phyloP scores from a whole-genome alignment of 2,888 invertebrate genomes.

The Aspidiotus rigidus region DNA sequence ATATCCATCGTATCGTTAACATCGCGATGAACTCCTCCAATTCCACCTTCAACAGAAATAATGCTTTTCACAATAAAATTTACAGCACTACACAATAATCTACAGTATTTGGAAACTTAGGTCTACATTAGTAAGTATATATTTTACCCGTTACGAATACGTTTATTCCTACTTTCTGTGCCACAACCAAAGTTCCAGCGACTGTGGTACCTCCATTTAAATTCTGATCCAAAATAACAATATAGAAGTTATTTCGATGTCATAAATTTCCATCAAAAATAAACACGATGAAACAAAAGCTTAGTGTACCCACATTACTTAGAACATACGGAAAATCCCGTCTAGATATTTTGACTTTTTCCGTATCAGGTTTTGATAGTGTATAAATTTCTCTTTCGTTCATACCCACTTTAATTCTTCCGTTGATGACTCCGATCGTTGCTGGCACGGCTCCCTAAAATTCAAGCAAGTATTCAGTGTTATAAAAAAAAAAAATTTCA shows the following conservation, averaged over 20 bases:
- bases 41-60: slow-evolving; percentile 46
- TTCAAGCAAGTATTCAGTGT: too few relatives aligned
- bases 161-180: slow-evolving; percentile 69
- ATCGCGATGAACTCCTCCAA: slow-evolving; percentile 89
- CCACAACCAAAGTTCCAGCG: slow-evolving; percentile 81
- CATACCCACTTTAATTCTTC: slow-evolving; percentile 72
- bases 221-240: slow-evolving; percentile 41
- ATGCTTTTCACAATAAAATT: too few relatives aligned
- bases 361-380: slow-evolving; percentile 50
- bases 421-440: slow-evolving; percentile 79
- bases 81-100: too few relatives aligned
- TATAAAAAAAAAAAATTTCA: too few relatives aligned
- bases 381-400: slow-evolving; percentile 53
- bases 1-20: slow-evolving; percentile 81
- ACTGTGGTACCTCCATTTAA: slow-evolving; percentile 91
- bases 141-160: slow-evolving; percentile 83
- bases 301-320: slow-evolving; percentile 46
- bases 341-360: slow-evolving; percentile 71
- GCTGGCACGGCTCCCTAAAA: slow-evolving; percentile 76
- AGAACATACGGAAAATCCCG: slow-evolving; percentile 72
- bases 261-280: background rate
- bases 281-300: background rate
- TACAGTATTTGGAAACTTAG: too few relatives aligned
- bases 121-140: background rate
- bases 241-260: background rate